phyloP scores from a whole-genome alignment of 2,797 vertebrate genomes.

The Galaxias olidus region DNA sequence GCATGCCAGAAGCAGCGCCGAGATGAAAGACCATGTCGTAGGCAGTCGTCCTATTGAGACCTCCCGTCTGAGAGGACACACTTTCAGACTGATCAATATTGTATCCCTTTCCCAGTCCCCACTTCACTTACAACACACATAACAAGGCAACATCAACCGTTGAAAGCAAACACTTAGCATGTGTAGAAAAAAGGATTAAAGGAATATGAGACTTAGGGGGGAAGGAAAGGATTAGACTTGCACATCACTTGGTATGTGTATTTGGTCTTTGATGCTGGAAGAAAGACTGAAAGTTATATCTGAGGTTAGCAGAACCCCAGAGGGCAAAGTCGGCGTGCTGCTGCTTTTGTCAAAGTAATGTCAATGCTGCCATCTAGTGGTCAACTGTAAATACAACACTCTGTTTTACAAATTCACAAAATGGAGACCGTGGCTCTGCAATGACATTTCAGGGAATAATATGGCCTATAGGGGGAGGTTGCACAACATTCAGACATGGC shows the following conservation, averaged over 20 bases:
- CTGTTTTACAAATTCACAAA: conserved; percentile 64
- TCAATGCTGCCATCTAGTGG: conserved; percentile 56
- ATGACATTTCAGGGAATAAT: conserved; percentile 68
- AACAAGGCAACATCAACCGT: too few species aligned
- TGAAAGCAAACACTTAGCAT: too few species aligned
- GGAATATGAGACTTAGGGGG: too few species aligned
- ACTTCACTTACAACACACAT: not conserved
- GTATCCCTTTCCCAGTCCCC: conserved; percentile 12
- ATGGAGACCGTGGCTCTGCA: conserved; percentile 70
- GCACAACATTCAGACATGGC: not conserved
- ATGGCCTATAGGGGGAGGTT: conserved; percentile 27
- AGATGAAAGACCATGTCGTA: conserved; percentile 38
- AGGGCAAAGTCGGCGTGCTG: too few species aligned
- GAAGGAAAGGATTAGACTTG: too few species aligned
- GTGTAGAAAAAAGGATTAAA: too few species aligned
- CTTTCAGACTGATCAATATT: conserved; percentile 49
- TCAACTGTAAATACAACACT: not conserved
- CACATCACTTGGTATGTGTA: too few species aligned
- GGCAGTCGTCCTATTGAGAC: not conserved
- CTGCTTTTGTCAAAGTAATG: too few species aligned
- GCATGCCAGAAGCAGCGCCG: conserved; percentile 32
- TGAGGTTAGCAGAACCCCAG: too few species aligned
- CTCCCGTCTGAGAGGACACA: conserved; percentile 38
- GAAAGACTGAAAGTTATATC: too few species aligned
- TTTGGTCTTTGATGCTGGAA: too few species aligned